Base-by-base conservation (phyloP, 2,888 invertebrate genomes). In the Eupithecia vulgata region DNA sequence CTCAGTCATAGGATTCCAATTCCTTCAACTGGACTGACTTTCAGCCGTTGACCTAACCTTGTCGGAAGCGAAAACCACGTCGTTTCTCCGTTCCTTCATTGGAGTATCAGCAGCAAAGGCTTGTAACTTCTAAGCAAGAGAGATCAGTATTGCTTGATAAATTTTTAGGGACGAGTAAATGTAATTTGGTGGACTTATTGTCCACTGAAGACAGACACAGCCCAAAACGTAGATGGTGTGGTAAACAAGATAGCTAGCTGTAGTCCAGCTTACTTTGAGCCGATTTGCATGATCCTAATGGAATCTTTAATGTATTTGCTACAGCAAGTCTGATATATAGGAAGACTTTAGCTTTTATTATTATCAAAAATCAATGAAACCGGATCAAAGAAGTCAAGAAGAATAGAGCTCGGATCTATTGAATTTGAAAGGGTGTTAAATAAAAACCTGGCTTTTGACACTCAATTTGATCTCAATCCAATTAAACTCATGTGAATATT, bases 181-280 rank as follows among this genome's bases (percentile, higher is more conserved):
- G 40, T 71, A 78, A 77, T 17, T 78, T 81, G 66, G 83, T 70
- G 68, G 70, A 75, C 74, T 77, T 81, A 80, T 81, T 83, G 81
- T 84, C 81, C 76, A 65, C 79, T 78, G 75, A 85, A 85, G 84
- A 84, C 73, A 81, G 79, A 83, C 80, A 79, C 79, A 81, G 83
- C 82, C 77, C 76, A 61, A 68, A 79, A 79, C 77, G 81, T 78
- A 83, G 83, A 85, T 84, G 81, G 81, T 81, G 81, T 79, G 85
- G 86, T 80, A 74, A 80, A 78, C 80, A 81, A 82, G 82, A 83
- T 84, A 76, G 80, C 76, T 80, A 78, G 81, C 81, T 81, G 65
- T 61, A 72, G 70, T 66, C 76, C 78, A 78, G 80, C 80, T 81
- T 82, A 78, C 79, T 81, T 80, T 81, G 75, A 78, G 78, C 79